Percentiles rank a stretch among this genome's conserved stretches.
Conservation (phyloP, 2,888 invertebrate species). For the Hydroisotoma schaefferi region DNA sequence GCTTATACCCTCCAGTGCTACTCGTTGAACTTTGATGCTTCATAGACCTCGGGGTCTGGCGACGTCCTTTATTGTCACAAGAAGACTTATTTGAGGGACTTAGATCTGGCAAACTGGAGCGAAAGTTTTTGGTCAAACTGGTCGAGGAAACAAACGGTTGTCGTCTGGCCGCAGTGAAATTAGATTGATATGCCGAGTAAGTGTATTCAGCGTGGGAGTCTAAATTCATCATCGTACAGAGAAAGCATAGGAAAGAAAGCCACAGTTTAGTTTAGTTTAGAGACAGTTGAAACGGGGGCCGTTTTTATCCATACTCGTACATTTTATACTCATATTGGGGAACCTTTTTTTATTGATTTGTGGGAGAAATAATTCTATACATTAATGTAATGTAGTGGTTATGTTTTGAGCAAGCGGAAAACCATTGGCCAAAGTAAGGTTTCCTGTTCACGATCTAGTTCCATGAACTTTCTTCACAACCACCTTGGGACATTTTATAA, state of each 20-base stretch:
- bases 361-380: not conserved
- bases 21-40: slow-evolving; percentile 18
- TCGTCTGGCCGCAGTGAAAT: slow-evolving; percentile 4
- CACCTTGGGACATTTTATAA: no score
- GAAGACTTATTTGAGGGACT: slow-evolving; percentile 16
- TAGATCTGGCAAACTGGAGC: slow-evolving; percentile 40
- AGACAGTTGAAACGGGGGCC: no score
- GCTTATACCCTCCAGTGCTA: slow-evolving; percentile 19
- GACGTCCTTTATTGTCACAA: slow-evolving; percentile 20
- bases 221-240: not conserved
- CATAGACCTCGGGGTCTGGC: slow-evolving; percentile 27
- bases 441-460: no score
- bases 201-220: slow-evolving; percentile 21
- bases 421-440: no score
- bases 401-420: no score
- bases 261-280: not conserved
- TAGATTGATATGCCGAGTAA: slow-evolving; percentile 27
- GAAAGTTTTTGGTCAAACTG: slow-evolving; percentile 19
- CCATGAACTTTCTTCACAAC: no score
- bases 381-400: no score
- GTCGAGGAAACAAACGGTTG: not conserved
- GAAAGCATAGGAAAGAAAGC: not conserved
- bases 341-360: not conserved
- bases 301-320: no score
- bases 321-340: not conserved